Evolutionary conservation across 35 echinoderm and acorn worm genomes (phyloP).

Genomic region (Heliocidaris tuberculata): DNA sequence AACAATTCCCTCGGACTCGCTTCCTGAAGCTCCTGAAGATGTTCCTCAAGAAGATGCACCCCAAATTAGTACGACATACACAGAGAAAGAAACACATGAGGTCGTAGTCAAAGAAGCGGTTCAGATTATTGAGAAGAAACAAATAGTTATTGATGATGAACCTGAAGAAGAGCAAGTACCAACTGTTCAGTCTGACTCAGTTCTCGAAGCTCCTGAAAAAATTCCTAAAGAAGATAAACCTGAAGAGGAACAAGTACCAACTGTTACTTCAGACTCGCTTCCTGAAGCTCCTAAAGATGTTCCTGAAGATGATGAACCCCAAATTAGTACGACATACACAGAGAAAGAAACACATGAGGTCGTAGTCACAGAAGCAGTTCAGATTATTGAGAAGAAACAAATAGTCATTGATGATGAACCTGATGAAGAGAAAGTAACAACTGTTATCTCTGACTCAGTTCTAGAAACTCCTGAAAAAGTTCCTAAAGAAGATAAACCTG

Average conservation of each 20-base stretch:
- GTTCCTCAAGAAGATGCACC: too few species aligned
- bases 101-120: neutral
- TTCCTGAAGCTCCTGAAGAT: too few species aligned
- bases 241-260: neutral
- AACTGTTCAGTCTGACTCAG: neutral
- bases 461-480: neutral
- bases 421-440: too few species aligned
- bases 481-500: neutral
- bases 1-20: too few species aligned
- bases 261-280: neutral
- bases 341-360: neutral
- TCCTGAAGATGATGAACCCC: neutral
- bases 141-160: neutral
- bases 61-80: neutral
- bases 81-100: neutral
- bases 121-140: neutral
- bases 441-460: neutral
- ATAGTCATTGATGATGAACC: neutral
- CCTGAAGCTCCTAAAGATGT: neutral
- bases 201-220: neutral
- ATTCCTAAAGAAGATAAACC: too few species aligned
- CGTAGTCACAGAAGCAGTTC: constrained; percentile 23
- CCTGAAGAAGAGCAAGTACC: neutral
- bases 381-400: neutral
- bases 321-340: neutral